Percentiles rank a stretch among this genome's conserved stretches.
Evolutionary conservation across 1,140 invertebrate genomes (phyloP).

Genomic region (Branchinecta lynchi): DNA sequence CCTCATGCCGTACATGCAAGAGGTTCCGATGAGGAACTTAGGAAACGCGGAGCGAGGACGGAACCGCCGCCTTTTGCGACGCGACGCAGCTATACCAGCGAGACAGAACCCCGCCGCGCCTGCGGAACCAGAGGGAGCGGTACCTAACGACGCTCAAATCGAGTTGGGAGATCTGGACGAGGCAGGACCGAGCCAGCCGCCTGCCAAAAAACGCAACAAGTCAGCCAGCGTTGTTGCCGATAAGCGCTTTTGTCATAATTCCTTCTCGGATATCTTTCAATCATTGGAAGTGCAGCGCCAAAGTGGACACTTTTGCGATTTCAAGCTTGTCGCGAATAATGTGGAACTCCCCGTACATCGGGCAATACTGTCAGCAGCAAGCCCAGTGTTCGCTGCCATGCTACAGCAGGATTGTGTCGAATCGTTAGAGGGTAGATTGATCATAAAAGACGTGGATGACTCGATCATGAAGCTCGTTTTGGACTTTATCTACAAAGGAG

Average conservation of each 20-base stretch:
- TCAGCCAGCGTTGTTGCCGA: background rate
- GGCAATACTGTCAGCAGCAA: background rate
- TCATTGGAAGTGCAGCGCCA: background rate
- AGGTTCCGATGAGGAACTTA: too few relatives aligned
- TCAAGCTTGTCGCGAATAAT: background rate
- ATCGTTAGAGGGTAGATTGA: background rate
- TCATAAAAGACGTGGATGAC: background rate
- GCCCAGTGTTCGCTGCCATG: conserved; percentile 1
- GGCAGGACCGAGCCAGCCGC: too few relatives aligned
- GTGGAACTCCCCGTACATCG: background rate
- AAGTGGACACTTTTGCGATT: background rate
- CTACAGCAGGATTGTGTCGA: background rate
- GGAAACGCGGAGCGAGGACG: too few relatives aligned
- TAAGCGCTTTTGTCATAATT: background rate
- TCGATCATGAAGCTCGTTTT: background rate
- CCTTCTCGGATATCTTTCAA: background rate
- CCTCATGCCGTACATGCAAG: too few relatives aligned
- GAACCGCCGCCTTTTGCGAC: too few relatives aligned
- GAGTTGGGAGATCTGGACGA: too few relatives aligned
- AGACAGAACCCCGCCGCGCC: too few relatives aligned
- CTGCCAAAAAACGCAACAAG: too few relatives aligned
- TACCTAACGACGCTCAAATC: too few relatives aligned
- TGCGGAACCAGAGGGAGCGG: too few relatives aligned
- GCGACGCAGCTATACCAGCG: too few relatives aligned
- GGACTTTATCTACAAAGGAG: background rate